phyloP scores from a whole-genome alignment of 2,888 invertebrate genomes.

The Drosophila demipolita region DNA sequence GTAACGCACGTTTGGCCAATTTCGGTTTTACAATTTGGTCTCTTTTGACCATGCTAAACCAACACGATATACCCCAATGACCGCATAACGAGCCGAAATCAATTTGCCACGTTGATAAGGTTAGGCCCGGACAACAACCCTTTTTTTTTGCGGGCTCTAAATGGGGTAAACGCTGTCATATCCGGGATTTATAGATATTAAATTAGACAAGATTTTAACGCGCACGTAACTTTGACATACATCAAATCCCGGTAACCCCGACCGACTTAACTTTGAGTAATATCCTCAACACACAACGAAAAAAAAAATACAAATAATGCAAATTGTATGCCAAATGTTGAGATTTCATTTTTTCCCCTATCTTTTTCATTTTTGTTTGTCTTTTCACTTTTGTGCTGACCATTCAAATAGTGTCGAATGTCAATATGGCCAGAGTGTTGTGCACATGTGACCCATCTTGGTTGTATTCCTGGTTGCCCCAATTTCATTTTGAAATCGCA shows the following conservation, averaged over 20 bases:
- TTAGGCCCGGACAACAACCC: slow-evolving; percentile 50
- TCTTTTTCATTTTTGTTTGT: slow-evolving; percentile 5
- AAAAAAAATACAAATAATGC: slow-evolving; percentile 48
- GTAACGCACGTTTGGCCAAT: slow-evolving; percentile 82
- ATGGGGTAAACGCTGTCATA: slow-evolving; percentile 51
- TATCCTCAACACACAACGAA: slow-evolving; percentile 21
- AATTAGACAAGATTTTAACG: slow-evolving; percentile 74
- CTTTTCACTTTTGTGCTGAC: slow-evolving; percentile 53
- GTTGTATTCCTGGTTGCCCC: slow-evolving; percentile 48
- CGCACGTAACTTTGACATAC: slow-evolving; percentile 77
- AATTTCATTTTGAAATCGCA: slow-evolving; percentile 62
- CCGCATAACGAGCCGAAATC: slow-evolving; percentile 80
- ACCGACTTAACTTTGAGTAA: slow-evolving; percentile 65
- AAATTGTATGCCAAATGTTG: slow-evolving; percentile 71
- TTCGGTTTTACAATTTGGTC: slow-evolving; percentile 71
- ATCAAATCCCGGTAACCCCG: slow-evolving; percentile 62
- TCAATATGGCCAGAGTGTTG: slow-evolving; percentile 26
- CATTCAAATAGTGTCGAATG: slow-evolving; percentile 55
- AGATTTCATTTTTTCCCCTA: slow-evolving; percentile 36
- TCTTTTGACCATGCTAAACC: slow-evolving; percentile 69
- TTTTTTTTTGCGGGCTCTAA: slow-evolving; percentile 24
- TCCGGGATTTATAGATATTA: slow-evolving; percentile 78
- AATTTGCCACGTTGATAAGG: slow-evolving; percentile 80
- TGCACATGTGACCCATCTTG: slow-evolving; percentile 58
- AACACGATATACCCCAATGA: slow-evolving; percentile 79